Base-by-base conservation (phyloP, 2,113 vertebrate species). In the Sciurus niger region DNA sequence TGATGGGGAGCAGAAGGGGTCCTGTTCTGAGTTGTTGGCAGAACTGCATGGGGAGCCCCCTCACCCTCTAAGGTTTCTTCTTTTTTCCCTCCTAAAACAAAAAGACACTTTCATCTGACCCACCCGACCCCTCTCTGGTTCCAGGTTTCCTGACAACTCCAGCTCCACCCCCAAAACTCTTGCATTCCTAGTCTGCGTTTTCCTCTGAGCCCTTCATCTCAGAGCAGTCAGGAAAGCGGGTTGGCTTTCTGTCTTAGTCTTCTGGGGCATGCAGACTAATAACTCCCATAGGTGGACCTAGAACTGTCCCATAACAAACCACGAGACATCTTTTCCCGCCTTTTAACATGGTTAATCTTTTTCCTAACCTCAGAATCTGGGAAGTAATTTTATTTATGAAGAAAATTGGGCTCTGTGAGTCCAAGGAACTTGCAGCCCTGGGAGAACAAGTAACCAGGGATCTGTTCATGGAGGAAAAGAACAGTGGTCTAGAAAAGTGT, bases 241-340 rank as follows among this genome's bases (percentile, higher is more conserved):
- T n/a, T 40, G n/a, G 30, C 80, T 96, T 92, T 93, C 48, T 89
- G 34, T 1, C 10, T 48, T 32, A 37, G 20, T 83, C 85, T 74
- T 87, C 30, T 53, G 94, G 79, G 93, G 14, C 22, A 0, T 68
- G 67, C 34, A n/a, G 55, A 51, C 78, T 90, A 78, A 73, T 87
- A 94, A 55, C 79, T 74, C 68, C 63, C 78, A 63, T 72, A 82
- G 94, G 84, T 92, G 94, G 82, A 88, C 77, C 60, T 32, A 53
- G 83, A 85, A 46, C 55, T 94, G 84, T 96, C 84, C 67, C 14
- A 20, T 37, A 93, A 95, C 76, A 84, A 93, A 84, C 43, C 43
- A 22, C 28, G 24, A 16, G 30, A n/a, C 80, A 48, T 77, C 34
- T 95, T 86, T 93, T 67, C 43, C 18, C 5, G 55, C 32, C 20